These are phyloP conservation scores for Hirundichthys speculiger DNA, from an alignment of 2,113 vertebrate species.

Conservation along the genomic window DNA sequence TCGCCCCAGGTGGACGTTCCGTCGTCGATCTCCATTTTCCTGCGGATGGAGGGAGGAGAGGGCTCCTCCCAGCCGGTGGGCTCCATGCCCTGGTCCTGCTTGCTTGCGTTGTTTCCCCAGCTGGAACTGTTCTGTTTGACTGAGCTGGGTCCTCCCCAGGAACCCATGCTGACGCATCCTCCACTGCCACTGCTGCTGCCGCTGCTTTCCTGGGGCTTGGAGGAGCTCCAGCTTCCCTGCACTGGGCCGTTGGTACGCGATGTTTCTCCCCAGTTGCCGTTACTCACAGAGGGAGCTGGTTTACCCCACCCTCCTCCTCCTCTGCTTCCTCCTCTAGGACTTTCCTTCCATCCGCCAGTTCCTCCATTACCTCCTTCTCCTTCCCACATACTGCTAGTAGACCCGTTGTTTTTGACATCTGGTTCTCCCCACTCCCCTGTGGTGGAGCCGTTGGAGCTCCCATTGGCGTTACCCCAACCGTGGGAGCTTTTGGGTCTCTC, in stretches of 20 bases:
- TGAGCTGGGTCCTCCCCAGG: conserved; percentile 93
- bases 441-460: conserved; percentile 70
- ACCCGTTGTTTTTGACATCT: conserved; percentile 76
- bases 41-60: conserved; percentile 93
- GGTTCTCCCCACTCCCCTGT: conserved; percentile 77
- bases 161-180: conserved; percentile 81
- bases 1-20: conserved; percentile 99
- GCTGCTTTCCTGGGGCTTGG: conserved; percentile 91
- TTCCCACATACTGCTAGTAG: conserved; percentile 85
- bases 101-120: conserved; percentile 83
- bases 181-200: conserved; percentile 68
- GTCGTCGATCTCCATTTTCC: conserved; percentile 98
- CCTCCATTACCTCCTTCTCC: conserved; percentile 80
- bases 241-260: conserved; percentile 82
- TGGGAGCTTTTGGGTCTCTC: conserved; percentile 89
- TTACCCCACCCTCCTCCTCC: conserved; percentile 82
- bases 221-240: conserved; percentile 90
- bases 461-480: conserved; percentile 88
- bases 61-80: conserved; percentile 97
- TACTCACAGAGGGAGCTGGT: conserved; percentile 58
- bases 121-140: conserved; percentile 90
- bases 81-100: conserved; percentile 87
- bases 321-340: conserved; percentile 78
- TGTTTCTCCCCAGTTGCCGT: conserved; percentile 88
- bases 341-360: conserved; percentile 84